Base-by-base conservation (phyloP, 2,888 invertebrate genomes). In the Dioctria linearis region DNA sequence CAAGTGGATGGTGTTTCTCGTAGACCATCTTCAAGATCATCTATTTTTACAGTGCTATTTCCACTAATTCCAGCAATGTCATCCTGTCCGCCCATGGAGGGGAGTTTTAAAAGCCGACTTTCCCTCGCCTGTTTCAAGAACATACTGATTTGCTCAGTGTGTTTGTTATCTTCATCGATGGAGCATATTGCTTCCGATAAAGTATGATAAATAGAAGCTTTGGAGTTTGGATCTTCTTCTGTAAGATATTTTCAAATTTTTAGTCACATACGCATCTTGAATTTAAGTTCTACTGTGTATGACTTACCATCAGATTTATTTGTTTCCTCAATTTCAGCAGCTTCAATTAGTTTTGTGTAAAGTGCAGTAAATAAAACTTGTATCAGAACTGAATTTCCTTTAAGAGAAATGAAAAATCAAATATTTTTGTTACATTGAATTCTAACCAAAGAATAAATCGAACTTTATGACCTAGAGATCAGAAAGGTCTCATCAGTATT, bases 131-230 rank as follows among this genome's bases (percentile, higher is more conserved):
- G 90, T 8, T 90, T 88, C 11, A 94, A 87, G 57, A 95, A 91
- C 57, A 91, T 89, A 9, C 92, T 91, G 69, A 95, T 93, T 85
- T 95, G 93, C 82, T 93, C 92, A 0, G 95, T 95, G 85, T 95
- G 95, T 84, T 94, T 94, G 85, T 95, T 92, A 81, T 94, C 94
- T 85, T 95, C 95, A 86, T 95, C 95, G 73, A 95, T 92, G 39
- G 93, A 93, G 85, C 95, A 95, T 11, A 95, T 90, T 0, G 94
- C 93, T 87, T 96, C 95, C 0, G 94, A 94, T 5, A 95, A 88
- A 0, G 94, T 93, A n/a, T 93, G 90, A 0, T 94, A 94, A 67
- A 93, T 90, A 0, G 91, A 90, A 0, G 91, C 90, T 0, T 90
- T 88, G 5, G 84, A 83, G n/a, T 83, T 81, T 37, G 84, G 83